These are phyloP conservation scores for Elephas maximus DNA, from an alignment of 2,113 vertebrate species.

Conservation along the genomic window DNA sequence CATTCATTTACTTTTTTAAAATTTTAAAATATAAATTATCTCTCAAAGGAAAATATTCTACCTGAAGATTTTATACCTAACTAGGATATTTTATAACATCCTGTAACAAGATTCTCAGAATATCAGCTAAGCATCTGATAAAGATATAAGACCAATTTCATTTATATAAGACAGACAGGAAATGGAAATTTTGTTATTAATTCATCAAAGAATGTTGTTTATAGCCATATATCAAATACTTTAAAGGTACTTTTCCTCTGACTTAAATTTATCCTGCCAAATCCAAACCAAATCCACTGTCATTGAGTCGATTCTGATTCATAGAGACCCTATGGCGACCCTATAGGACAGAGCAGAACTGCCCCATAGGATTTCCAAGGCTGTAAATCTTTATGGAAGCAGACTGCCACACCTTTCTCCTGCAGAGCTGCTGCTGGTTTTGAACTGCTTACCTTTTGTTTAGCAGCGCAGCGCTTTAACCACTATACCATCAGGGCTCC, in stretches of 20 bases:
- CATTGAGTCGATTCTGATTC: background rate
- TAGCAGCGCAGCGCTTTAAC: background rate
- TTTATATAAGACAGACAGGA: constrained; percentile 57
- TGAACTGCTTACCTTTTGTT: background rate
- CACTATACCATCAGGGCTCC: background rate
- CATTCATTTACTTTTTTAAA: constrained; percentile 11
- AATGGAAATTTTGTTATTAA: background rate
- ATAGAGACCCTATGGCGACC: background rate
- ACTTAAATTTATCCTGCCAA: constrained; percentile 34
- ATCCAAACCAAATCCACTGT: background rate
- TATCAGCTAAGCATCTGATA: constrained; percentile 21
- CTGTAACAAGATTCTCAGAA: background rate
- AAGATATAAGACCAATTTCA: background rate
- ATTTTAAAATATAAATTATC: constrained; percentile 46
- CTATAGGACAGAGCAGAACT: background rate
- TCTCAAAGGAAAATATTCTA: constrained; percentile 55
- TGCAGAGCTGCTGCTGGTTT: background rate
- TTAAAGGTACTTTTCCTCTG: constrained; percentile 41
- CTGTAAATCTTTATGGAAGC: background rate
- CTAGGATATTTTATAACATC: background rate
- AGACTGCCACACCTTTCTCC: background rate
- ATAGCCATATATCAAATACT: background rate
- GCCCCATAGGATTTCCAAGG: background rate
- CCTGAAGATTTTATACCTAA: background rate
- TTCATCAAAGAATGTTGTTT: background rate